Base-by-base conservation (phyloP, 2,113 vertebrate species). In the Recurvirostra avosetta region DNA sequence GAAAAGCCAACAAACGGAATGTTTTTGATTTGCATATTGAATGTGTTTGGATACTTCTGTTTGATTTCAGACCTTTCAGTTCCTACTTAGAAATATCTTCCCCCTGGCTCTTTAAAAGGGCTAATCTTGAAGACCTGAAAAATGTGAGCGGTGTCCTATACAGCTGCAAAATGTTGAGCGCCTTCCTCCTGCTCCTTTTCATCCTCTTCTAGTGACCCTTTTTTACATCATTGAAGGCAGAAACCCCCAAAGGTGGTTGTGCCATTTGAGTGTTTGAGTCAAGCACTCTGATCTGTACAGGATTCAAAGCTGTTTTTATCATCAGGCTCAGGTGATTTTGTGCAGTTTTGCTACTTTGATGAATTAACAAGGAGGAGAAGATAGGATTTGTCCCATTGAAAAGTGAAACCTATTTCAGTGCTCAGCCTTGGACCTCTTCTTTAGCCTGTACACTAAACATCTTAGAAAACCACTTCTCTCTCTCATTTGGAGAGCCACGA, bases 1-100 rank as follows among this genome's bases (percentile, higher is more conserved):
- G 76, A 94, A 95, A 92, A 94, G 63, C 63, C 68, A 89, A 89
- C 43, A 59, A 94, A 79, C 58, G 73, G 63, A 75, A 72, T 72
- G 45, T 3, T 92, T 95, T 88, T 61, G 22, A 90, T 92, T 86
- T 88, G 52, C 71, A 72, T 92, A 43, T 61, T 88, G n/a, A 66
- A 67, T 73, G 10, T 38, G 32, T 77, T 89, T 70, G 63, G 41
- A 53, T 86, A 74, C 36, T 68, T 88, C 66, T 82, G 38, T 71
- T 88, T 92, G 25, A 63, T 79, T 90, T 86, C 62, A 96, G 74
- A 55, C 38, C 49, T 67, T 88, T 76, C 38, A 55, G 55, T 82
- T 94, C 34, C 34, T 75, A 6, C 49, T 72, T 72, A 47, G 38
- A 92, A 67, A 14, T 65, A 17, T 41, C 26, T 86, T 72, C 15